These are phyloP conservation scores for Myotis daubentonii DNA, from an alignment of 2,797 vertebrate genomes.

Conservation along the genomic window DNA sequence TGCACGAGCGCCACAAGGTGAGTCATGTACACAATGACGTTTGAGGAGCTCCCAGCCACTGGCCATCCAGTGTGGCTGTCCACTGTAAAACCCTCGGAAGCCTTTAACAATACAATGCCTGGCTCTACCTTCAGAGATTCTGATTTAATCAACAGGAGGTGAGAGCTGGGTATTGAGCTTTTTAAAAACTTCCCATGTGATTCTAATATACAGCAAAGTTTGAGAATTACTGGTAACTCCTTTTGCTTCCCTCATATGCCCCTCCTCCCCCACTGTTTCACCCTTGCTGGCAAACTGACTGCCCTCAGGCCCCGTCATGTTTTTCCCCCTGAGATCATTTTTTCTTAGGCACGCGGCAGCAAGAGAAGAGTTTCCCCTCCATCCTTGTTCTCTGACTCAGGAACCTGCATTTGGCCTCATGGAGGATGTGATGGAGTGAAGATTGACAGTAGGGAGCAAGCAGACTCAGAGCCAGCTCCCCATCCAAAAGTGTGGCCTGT, in stretches of 20 bases:
- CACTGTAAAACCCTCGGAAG: not conserved
- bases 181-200: slow-evolving; percentile 39
- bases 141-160: not conserved
- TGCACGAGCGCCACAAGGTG: not conserved
- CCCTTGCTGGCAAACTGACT: not conserved
- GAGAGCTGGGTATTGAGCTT: not conserved
- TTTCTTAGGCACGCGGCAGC: not conserved
- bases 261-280: not conserved
- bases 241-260: not conserved
- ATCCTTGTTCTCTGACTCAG: not conserved
- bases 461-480: not conserved
- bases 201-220: not conserved
- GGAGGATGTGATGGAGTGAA: not conserved
- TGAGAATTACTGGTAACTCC: not conserved
- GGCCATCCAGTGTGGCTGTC: not conserved
- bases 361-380: not conserved
- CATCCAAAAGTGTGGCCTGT: fast-evolving
- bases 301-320: not conserved
- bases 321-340: not conserved
- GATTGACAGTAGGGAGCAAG: not conserved
- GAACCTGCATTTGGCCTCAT: not conserved
- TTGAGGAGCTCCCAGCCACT: not conserved
- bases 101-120: not conserved
- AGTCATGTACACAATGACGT: not conserved
- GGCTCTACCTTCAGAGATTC: not conserved